phyloP scores from a whole-genome alignment of 1,140 invertebrate genomes.

The Drosophila micromelanica region DNA sequence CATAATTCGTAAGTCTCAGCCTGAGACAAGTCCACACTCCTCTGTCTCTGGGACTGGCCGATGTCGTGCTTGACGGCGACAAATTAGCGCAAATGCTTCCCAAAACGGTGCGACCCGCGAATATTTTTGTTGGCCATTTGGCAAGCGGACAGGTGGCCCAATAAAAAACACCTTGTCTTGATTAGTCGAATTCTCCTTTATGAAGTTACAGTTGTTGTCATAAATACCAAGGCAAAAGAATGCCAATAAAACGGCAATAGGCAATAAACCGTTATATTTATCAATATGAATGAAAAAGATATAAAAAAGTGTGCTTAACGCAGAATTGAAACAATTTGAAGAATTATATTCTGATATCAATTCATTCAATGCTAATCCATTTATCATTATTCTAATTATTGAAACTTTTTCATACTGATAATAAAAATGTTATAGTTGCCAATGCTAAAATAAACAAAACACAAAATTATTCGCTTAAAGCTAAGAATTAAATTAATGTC shows the following conservation, averaged over 20 bases:
- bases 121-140: slow-evolving; percentile 6
- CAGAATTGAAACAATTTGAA: not conserved
- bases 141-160: slow-evolving; percentile 28
- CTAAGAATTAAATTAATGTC: no score
- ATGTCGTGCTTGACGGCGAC: slow-evolving; percentile 56
- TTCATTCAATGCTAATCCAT: not conserved
- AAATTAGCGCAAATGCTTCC: slow-evolving; percentile 60
- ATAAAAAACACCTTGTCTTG: slow-evolving; percentile 58
- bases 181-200: slow-evolving; percentile 23
- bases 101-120: slow-evolving; percentile 41
- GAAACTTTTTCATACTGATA: no score
- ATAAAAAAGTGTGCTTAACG: not conserved
- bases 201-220: slow-evolving; percentile 8
- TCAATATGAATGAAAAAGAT: not conserved
- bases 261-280: slow-evolving; percentile 7
- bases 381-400: not conserved
- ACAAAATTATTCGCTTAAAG: no score
- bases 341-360: not conserved
- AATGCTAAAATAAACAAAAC: no score
- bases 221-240: not conserved
- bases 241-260: slow-evolving; percentile 11
- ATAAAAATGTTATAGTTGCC: no score
- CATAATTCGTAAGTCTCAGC: slow-evolving; percentile 23
- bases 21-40: not conserved
- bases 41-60: not conserved